Base-by-base conservation (phyloP, 2,888 invertebrate species). In the Synergus laeviventris region DNA sequence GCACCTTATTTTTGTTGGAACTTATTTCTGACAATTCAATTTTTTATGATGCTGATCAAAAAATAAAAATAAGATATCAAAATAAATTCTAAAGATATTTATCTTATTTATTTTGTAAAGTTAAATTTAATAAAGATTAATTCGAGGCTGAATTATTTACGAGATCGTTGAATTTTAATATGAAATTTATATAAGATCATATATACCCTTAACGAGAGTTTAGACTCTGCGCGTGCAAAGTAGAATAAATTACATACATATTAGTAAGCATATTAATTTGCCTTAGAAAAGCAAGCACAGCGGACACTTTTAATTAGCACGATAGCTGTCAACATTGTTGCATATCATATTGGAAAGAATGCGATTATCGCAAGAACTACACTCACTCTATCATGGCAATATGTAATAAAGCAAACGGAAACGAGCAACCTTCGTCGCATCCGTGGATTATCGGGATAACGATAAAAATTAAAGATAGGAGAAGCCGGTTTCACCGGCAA, bases 361-460 rank as follows among this genome's bases (percentile, higher is more conserved):
- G 36, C 31, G 36, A 70, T 70, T 70, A 70, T 54, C 31, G 49
- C n/a, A 12, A 24, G 5, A 24, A 24, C 24, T 31, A 36, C 49
- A 38, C 12, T 39, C 39, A n/a, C 11, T 61, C 36, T 62, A 38
- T 62, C 18, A 36, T 39, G 31, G 49, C 18, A 49, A 70, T 70
- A 45, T 24, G 70, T 31, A 49, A 70, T 70, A 70, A 70, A 70
- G 49, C 49, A 70, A 49, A 49, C 31, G 70, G 45, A 70, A 70
- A 70, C 31, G 31, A 70, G 70, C 70, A 49, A 70, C 45, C 70
- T 70, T 70, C 70, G 70, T 70, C 70, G 70, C 70, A 70, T 70
- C 70, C 49, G 70, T 70, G 49, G 49, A 70, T 70, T 54, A 70
- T 70, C 70, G 70, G 70, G 70, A 70, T 70, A 70, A 70, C n/a